These are phyloP conservation scores for Anguilla megastoma DNA, from an alignment of 2,797 vertebrate species.

Conservation along the genomic window DNA sequence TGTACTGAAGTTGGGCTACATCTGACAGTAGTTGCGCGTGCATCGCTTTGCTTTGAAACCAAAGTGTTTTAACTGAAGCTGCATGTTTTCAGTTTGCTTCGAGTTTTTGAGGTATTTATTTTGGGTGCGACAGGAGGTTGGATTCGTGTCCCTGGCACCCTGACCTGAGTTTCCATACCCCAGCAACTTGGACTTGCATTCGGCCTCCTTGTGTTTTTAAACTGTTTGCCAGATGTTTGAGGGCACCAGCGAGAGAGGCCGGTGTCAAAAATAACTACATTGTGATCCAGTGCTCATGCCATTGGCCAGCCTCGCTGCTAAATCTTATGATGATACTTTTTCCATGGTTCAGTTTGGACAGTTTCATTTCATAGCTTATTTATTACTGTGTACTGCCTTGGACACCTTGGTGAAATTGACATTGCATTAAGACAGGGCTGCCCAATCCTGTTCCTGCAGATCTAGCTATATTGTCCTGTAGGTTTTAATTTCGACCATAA, in stretches of 20 bases:
- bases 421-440: neutral
- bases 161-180: conserved; percentile 7
- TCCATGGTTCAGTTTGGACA: neutral
- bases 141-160: neutral
- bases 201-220: neutral
- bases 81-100: neutral
- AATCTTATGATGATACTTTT: neutral
- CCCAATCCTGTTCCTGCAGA: too few species aligned
- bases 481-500: too few species aligned
- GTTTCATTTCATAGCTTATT: neutral
- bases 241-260: neutral
- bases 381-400: neutral
- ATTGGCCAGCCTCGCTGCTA: neutral
- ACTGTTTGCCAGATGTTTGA: conserved; percentile 31
- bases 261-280: neutral
- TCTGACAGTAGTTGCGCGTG: neutral
- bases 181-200: neutral
- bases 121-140: neutral
- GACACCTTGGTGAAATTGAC: neutral
- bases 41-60: neutral
- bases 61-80: neutral
- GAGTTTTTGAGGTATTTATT: conserved; percentile 12
- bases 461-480: neutral
- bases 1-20: neutral
- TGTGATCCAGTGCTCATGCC: neutral